Evolutionary conservation across 1,140 invertebrate genomes (phyloP), one percentile per base, ranked within the genome.

Genomic region (Lepidurus packardi): DNA sequence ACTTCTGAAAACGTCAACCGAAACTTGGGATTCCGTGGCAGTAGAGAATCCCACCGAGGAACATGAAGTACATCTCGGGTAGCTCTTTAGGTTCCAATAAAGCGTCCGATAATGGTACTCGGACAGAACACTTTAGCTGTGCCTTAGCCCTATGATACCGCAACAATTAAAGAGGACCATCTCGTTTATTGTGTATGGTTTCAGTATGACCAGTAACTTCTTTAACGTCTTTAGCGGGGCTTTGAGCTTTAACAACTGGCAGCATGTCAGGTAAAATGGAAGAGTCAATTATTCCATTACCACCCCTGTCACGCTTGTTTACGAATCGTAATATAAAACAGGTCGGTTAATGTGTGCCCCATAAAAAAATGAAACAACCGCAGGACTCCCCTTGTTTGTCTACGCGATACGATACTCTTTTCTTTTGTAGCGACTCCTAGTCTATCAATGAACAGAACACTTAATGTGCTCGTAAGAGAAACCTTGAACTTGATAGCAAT

Each of bases 361-460:
- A 65, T 65, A 65, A 65, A 65, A 65, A 65, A 65, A 65, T 65
- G 53, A n/a, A 65, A 65, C 53, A 13, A 65, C 53, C 53, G 53
- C 53, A 65, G 53, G 16, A 65, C 21, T 21, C 53, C 53, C 53
- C 53, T 65, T 65, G 53, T 65, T 65, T 65, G 21, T 65, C 53
- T 65, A n/a, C 53, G 53, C 53, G n/a, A 65, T 65, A 65, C 53
- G 53, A 65, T 65, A 65, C 53, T 65, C 53, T 21, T 65, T 65
- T 65, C 21, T 65, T 21, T 65, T n/a, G 53, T 65, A 65, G 53
- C 53, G 53, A n/a, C 53, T 65, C 21, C 53, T 16, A 16, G 53
- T 65, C 53, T 65, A 65, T 65, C 53, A 65, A 65, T 65, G 53
- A 65, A 65, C 16, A n/a, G 53, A 65, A 65, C 53, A 65, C 53